Conservation (phyloP, 2,113 vertebrate genomes). For the Bagarius yarrelli region DNA sequence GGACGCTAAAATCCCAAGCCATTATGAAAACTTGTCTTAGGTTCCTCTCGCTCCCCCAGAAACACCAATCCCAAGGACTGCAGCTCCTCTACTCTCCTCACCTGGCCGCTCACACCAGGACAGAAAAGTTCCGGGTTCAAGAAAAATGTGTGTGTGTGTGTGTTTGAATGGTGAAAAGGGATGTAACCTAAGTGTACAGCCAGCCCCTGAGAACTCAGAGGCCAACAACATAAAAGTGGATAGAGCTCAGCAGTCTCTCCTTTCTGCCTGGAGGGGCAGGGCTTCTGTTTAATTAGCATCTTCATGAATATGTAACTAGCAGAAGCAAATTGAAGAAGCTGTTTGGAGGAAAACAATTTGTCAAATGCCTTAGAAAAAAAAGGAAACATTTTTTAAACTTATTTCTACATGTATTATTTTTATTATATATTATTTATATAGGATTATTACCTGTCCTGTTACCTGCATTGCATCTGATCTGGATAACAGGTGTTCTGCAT, state of each 20-base stretch:
- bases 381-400: neutral
- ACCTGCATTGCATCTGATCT: neutral
- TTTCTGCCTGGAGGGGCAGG: constrained; percentile 44
- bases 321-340: neutral
- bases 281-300: constrained; percentile 45
- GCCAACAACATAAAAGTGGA: constrained; percentile 42
- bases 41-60: constrained; percentile 58
- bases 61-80: constrained; percentile 59
- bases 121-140: constrained; percentile 42
- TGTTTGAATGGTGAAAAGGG: constrained; percentile 39
- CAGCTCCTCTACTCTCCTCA: constrained; percentile 62
- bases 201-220: constrained; percentile 57
- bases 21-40: constrained; percentile 69
- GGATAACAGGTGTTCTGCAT: neutral
- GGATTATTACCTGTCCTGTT: neutral
- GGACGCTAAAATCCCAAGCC: constrained; percentile 66
- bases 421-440: too few species aligned
- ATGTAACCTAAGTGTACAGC: constrained; percentile 55
- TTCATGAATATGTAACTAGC: constrained; percentile 9
- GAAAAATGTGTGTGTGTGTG: constrained; percentile 26
- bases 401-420: neutral
- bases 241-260: constrained; percentile 42
- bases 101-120: constrained; percentile 57
- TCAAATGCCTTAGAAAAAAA: neutral
- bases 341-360: neutral